phyloP scores from a whole-genome alignment of 2,888 invertebrate species.

The Drosophila dives region DNA sequence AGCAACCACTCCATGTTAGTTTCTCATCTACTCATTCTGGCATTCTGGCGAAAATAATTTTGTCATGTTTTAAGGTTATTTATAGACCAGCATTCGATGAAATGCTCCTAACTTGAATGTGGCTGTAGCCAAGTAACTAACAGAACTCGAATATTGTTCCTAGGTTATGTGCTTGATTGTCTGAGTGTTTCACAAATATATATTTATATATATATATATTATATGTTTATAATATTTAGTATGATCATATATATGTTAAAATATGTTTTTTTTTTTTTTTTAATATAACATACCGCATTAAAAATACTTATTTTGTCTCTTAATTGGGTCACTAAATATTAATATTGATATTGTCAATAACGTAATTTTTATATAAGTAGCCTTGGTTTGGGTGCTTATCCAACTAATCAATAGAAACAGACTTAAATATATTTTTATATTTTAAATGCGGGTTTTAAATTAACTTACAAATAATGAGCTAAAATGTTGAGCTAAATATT shows the following conservation, averaged over 20 bases:
- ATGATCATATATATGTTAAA: too few species aligned
- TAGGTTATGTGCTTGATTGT: too few species aligned
- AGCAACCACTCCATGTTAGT: constrained; percentile 7
- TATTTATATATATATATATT: too few species aligned
- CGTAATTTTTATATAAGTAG: background rate
- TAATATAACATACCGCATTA: background rate
- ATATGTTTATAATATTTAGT: too few species aligned
- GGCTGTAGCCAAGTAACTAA: background rate
- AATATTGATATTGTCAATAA: background rate
- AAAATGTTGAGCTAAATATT: background rate
- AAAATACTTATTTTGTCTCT: background rate
- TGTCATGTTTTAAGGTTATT: background rate
- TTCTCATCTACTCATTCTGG: constrained; percentile 8
- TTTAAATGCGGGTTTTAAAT: background rate
- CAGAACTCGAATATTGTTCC: background rate
- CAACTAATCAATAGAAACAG: background rate
- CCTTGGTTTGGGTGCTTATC: background rate
- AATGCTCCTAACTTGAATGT: background rate
- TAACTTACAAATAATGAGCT: background rate
- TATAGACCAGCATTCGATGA: constrained; percentile 1
- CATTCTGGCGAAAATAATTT: background rate
- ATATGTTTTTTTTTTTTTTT: too few species aligned
- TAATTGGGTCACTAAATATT: background rate
- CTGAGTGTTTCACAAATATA: too few species aligned
- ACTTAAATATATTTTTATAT: background rate